phyloP scores from a whole-genome alignment of 2,113 vertebrate species.

The Trinectes maculatus region DNA sequence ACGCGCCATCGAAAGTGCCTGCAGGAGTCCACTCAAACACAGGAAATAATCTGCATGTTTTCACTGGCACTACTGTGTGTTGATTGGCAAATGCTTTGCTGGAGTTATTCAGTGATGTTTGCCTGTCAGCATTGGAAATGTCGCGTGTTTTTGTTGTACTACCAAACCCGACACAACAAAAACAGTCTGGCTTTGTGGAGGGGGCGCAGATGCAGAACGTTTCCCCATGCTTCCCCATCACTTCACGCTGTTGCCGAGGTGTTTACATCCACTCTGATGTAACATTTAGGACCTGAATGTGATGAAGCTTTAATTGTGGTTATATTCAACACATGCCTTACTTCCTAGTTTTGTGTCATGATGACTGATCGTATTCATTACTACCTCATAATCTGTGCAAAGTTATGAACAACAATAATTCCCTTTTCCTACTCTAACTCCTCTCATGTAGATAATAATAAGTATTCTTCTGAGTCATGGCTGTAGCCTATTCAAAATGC shows the following conservation, averaged over 20 bases:
- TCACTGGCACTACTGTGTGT: conserved; percentile 66
- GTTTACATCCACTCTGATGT: conserved; percentile 16
- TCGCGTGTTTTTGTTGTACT: conserved; percentile 49
- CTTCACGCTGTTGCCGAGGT: not conserved
- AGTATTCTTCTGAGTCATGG: not conserved
- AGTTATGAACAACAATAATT: conserved; percentile 31
- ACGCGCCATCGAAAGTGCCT: conserved; percentile 63
- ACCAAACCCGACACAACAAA: conserved; percentile 62
- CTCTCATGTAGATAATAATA: conserved; percentile 8
- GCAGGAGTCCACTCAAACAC: conserved; percentile 76
- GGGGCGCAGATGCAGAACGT: conserved; percentile 28
- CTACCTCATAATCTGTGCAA: conserved; percentile 10
- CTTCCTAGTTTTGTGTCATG: conserved; percentile 8
- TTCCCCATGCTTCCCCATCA: conserved; percentile 25
- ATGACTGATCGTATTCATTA: conserved; percentile 29
- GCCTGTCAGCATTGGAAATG: conserved; percentile 57
- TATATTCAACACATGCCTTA: conserved; percentile 6
- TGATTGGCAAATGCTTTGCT: conserved; percentile 75
- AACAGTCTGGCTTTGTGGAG: conserved; percentile 52
- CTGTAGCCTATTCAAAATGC: not conserved
- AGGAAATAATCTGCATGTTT: conserved; percentile 76
- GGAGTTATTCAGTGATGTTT: conserved; percentile 71
- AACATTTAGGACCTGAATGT: conserved; percentile 2
- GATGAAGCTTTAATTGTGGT: not conserved
- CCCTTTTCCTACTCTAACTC: not conserved